Conservation (phyloP, 2,113 vertebrate genomes). For the Anas platyrhynchos region DNA sequence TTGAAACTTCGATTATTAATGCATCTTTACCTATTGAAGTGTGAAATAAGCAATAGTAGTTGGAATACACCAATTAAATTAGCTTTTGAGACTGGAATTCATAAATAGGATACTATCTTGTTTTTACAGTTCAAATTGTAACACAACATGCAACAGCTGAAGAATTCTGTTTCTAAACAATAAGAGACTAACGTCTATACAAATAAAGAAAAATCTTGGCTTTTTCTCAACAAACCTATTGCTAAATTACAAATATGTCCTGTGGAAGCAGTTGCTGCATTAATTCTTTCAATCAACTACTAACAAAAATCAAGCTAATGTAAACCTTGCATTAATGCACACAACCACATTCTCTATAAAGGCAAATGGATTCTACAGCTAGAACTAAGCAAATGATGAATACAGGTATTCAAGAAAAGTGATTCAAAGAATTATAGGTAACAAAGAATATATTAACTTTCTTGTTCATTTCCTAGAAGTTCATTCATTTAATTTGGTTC, state of each 20-base stretch:
- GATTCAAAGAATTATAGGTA: neutral
- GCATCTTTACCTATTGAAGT: conserved; percentile 81
- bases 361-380: neutral
- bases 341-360: neutral
- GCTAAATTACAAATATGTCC: neutral
- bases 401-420: neutral
- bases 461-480: neutral
- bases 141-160: neutral
- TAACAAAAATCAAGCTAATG: neutral
- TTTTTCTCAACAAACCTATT: neutral
- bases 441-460: neutral
- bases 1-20: conserved; percentile 83
- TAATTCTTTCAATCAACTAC: neutral
- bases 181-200: neutral
- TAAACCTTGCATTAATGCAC: neutral
- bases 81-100: conserved; percentile 77
- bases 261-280: neutral
- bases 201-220: neutral
- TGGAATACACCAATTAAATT: conserved; percentile 82
- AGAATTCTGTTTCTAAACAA: conserved; percentile 3
- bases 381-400: conserved; percentile 14
- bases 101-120: conserved; percentile 57
- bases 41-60: conserved; percentile 86
- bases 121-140: conserved; percentile 53
- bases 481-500: neutral